A percentile compares a stretch with the other conserved stretches of the same genome.
Evolutionary conservation across 2,113 vertebrate species (phyloP).

Genomic region (Arenaria interpres): DNA sequence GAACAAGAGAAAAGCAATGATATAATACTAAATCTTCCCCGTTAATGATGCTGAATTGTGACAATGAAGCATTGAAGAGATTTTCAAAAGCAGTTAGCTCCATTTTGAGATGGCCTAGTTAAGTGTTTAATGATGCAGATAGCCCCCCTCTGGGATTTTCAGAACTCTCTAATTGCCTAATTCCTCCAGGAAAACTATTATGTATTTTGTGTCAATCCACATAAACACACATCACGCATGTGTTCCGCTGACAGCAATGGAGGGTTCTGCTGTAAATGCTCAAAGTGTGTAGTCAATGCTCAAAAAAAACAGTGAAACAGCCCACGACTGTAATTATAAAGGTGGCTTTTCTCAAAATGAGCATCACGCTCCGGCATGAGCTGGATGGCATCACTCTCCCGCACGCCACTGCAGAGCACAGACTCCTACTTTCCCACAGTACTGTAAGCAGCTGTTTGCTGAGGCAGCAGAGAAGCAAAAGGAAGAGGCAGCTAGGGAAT

Average conservation of each 20-base stretch:
- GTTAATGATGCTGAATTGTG: neutral
- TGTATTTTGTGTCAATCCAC: neutral
- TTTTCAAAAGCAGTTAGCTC: constrained; percentile 18
- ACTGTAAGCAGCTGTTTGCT: neutral
- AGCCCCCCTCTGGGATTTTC: neutral
- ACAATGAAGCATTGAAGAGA: constrained; percentile 7
- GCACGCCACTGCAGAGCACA: neutral
- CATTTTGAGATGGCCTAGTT: constrained; percentile 12
- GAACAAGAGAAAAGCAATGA: neutral
- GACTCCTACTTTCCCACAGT: neutral
- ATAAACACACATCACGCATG: neutral
- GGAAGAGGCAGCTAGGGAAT: neutral
- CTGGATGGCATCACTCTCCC: neutral
- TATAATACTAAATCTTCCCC: neutral
- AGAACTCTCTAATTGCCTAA: neutral
- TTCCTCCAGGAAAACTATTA: neutral
- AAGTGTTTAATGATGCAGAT: constrained; percentile 26
- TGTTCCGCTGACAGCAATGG: neutral
- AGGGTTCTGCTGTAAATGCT: neutral
- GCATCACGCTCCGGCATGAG: neutral
- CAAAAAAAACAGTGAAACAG: neutral
- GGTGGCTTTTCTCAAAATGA: neutral
- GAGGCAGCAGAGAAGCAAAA: neutral
- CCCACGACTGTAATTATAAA: neutral
- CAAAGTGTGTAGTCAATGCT: neutral